Conservation (phyloP, 2,113 vertebrate genomes). For the Aythya baeri region DNA sequence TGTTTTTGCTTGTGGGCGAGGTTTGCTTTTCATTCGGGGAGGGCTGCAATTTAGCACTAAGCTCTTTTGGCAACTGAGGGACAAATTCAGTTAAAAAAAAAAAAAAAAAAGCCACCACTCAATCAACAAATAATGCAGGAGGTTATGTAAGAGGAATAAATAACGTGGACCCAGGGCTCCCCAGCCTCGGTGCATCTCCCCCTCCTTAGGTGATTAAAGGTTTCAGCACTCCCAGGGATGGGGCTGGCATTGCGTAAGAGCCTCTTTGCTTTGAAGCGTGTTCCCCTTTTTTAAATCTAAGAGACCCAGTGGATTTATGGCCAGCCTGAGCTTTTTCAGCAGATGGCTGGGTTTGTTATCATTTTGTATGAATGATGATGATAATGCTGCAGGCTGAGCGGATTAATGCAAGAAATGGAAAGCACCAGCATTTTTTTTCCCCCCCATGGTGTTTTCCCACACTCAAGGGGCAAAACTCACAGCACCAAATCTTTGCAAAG, state of each 20-base stretch:
- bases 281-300: conserved; percentile 57
- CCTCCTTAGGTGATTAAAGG: conserved; percentile 72
- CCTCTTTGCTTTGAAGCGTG: conserved; percentile 37
- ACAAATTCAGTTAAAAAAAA: neutral
- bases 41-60: conserved; percentile 47
- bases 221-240: conserved; percentile 58
- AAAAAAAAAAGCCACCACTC: neutral
- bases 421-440: neutral
- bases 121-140: conserved; percentile 44
- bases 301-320: conserved; percentile 37
- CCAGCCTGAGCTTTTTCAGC: conserved; percentile 5
- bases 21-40: conserved; percentile 36
- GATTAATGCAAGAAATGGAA: conserved; percentile 36
- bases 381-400: conserved; percentile 31
- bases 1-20: neutral
- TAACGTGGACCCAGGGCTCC: conserved; percentile 45
- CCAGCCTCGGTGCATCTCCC: neutral
- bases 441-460: neutral
- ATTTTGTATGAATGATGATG: conserved; percentile 7
- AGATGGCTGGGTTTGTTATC: conserved; percentile 40
- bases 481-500: neutral
- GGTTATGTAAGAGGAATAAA: conserved; percentile 69
- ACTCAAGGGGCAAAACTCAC: neutral
- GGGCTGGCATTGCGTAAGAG: conserved; percentile 57
- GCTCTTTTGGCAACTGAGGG: conserved; percentile 41